A percentile compares a stretch with the other conserved stretches of the same genome.
phyloP scores from a whole-genome alignment of 2,113 vertebrate genomes.

The Heptranchias perlo region DNA sequence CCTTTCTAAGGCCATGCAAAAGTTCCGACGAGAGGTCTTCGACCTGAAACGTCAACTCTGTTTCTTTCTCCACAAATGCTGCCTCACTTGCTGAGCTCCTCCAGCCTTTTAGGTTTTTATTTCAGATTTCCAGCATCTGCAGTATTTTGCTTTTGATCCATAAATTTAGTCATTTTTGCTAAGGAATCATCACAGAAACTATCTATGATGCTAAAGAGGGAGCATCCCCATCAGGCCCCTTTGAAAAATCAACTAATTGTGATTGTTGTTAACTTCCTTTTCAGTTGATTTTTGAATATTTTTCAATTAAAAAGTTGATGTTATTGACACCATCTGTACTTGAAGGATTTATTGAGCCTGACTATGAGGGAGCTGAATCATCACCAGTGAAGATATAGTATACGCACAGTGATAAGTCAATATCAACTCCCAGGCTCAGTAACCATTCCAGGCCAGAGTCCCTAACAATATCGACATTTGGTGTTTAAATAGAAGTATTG shows the following conservation, averaged over 20 bases:
- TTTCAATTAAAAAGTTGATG: neutral
- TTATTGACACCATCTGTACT: neutral
- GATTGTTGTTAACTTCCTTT: neutral
- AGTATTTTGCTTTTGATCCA: too few species aligned
- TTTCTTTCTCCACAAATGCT: too few species aligned
- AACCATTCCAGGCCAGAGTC: neutral
- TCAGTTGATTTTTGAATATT: neutral
- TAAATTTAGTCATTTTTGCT: neutral
- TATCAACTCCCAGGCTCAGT: too few species aligned
- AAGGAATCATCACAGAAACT: neutral
- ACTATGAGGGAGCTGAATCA: neutral
- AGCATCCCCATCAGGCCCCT: neutral
- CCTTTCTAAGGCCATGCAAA: neutral
- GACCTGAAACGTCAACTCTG: too few species aligned
- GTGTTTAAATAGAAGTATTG: neutral
- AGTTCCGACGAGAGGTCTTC: too few species aligned
- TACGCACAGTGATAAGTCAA: neutral
- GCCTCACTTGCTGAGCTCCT: too few species aligned
- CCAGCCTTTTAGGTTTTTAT: too few species aligned
- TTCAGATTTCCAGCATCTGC: too few species aligned
- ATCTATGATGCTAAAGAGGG: neutral
- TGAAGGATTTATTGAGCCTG: neutral
- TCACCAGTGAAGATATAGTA: neutral
- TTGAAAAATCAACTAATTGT: neutral
- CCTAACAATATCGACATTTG: neutral